Evolutionary conservation across 2,797 vertebrate genomes (phyloP).

Genomic region (Siniperca obscura): DNA sequence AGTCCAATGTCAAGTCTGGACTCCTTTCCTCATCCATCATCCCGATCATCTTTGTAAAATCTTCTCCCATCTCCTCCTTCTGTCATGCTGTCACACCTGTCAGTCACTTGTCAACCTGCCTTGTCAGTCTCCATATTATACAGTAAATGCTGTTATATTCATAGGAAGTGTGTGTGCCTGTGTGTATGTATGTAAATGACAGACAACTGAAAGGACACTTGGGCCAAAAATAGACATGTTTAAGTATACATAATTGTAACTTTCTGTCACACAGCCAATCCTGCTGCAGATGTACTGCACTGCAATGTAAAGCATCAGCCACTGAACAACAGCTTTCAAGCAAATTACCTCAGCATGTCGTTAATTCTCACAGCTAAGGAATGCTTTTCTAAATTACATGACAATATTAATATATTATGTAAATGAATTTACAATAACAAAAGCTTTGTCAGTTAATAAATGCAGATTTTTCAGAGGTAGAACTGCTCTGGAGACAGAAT

Average conservation of each 20-base stretch:
- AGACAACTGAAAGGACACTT: constrained; percentile 15
- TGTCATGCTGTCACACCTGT: constrained; percentile 32
- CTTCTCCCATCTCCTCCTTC: constrained; percentile 10
- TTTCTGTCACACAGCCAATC: background rate
- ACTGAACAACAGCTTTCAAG: constrained; percentile 21
- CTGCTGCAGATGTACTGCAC: constrained; percentile 2
- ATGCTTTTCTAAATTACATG: constrained; percentile 32
- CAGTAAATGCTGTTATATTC: constrained; percentile 30
- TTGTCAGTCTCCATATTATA: constrained; percentile 12
- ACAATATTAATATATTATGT: background rate
- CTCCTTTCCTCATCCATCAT: constrained; percentile 11
- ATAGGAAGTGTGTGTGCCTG: background rate
- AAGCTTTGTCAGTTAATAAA: constrained; percentile 32
- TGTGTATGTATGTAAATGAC: constrained; percentile 11
- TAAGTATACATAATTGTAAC: constrained; percentile 13
- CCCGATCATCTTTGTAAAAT: constrained; percentile 5
- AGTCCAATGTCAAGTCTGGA: constrained; percentile 19
- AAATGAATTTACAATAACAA: constrained; percentile 24
- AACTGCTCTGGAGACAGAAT: constrained; percentile 22
- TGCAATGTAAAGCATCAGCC: background rate
- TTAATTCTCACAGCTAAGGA: constrained; percentile 36
- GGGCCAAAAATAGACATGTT: constrained; percentile 26
- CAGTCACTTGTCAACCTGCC: constrained; percentile 55
- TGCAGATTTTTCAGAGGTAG: background rate
- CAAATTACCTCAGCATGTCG: constrained; percentile 30